Conservation (phyloP, 1,140 invertebrate species). For the Lordiphosa clarofinis region DNA sequence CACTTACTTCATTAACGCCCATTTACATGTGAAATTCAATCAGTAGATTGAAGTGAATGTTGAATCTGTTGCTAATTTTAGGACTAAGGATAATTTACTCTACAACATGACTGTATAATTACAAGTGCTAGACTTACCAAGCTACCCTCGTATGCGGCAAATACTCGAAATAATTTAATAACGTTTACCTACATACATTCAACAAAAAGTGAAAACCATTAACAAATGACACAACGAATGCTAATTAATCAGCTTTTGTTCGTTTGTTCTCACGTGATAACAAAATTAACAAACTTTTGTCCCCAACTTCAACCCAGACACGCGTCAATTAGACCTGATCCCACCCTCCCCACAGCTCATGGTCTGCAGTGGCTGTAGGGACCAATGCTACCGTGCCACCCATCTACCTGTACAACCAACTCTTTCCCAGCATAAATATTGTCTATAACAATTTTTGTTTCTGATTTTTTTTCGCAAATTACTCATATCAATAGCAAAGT, state of each 20-base stretch:
- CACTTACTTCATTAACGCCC: neutral
- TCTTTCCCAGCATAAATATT: constrained; percentile 53
- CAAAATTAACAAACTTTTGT: constrained; percentile 51
- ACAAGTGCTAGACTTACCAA: no score
- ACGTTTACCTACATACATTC: constrained; percentile 14
- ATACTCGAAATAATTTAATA: constrained; percentile 6
- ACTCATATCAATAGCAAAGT: constrained; percentile 41
- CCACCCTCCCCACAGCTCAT: no score
- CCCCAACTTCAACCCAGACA: constrained; percentile 52
- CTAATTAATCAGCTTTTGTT: constrained; percentile 63
- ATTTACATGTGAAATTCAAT: no score
- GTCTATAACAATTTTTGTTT: constrained; percentile 39
- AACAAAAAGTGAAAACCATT: constrained; percentile 15
- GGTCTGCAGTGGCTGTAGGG: no score
- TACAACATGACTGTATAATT: no score
- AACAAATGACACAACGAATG: constrained; percentile 56
- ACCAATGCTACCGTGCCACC: neutral
- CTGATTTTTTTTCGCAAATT: constrained; percentile 36
- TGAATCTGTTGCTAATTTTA: no score
- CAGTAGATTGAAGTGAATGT: no score
- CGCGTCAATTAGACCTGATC: constrained; percentile 52
- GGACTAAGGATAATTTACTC: no score
- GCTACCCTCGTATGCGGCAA: no score
- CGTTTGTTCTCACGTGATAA: constrained; percentile 57
- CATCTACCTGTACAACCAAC: constrained; percentile 20